phyloP scores from a whole-genome alignment of 2,888 invertebrate species.

The Eupithecia subumbrata region DNA sequence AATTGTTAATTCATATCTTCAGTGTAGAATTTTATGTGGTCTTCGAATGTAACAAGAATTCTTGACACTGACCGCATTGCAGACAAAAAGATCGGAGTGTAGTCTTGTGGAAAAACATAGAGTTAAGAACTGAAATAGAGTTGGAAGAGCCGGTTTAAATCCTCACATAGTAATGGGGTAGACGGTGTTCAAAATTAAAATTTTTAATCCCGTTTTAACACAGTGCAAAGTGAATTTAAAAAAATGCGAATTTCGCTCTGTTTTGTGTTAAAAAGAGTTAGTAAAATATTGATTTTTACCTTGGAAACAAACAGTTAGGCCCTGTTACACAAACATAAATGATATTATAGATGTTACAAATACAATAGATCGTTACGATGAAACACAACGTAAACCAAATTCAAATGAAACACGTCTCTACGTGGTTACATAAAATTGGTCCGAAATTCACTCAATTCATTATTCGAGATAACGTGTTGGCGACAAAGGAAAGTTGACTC shows the following conservation, averaged over 20 bases:
- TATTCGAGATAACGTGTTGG: slow-evolving; percentile 35
- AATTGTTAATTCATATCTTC: not conserved
- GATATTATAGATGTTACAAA: not conserved
- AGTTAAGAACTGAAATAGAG: not conserved
- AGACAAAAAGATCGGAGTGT: slow-evolving; percentile 16
- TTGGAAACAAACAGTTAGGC: not conserved
- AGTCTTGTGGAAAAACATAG: slow-evolving; percentile 5
- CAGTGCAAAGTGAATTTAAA: not conserved
- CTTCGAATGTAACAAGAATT: slow-evolving; percentile 15
- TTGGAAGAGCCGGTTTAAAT: not conserved
- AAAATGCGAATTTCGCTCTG: not conserved
- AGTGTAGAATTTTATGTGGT: slow-evolving; percentile 5
- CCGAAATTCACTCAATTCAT: slow-evolving; percentile 68
- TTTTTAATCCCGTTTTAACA: not conserved
- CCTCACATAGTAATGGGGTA: not conserved
- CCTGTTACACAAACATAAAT: not conserved
- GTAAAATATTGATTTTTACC: not conserved
- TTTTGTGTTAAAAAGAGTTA: not conserved
- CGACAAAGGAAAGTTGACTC: slow-evolving; percentile 41
- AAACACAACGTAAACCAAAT: slow-evolving; percentile 35
- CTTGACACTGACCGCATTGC: slow-evolving; percentile 15
- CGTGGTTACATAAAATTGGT: slow-evolving; percentile 80
- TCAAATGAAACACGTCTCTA: slow-evolving; percentile 54
- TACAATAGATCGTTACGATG: slow-evolving; percentile 1
- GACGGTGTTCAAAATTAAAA: not conserved